Base-by-base conservation (phyloP, 2,888 invertebrate genomes). In the Globia sparganii region DNA sequence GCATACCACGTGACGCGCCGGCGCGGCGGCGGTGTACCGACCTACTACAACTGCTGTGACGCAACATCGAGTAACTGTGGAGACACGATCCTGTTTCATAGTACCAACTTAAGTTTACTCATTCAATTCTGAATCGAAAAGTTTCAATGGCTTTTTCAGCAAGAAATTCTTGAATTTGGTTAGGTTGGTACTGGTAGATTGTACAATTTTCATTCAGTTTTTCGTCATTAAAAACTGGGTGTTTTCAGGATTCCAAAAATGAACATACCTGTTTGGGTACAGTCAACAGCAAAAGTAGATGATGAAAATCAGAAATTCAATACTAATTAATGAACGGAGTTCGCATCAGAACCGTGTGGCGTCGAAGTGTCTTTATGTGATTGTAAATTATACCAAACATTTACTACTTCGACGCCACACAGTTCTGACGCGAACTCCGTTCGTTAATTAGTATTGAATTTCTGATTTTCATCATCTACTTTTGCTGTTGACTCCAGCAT, bases 31-130 rank as follows among this genome's bases (percentile, higher is more conserved):
- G 15, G 25, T 46, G 15, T 28, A 53, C 25, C 69, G 66, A 59
- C 58, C 31, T 64, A 72, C 49, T 66, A 70, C 59, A 31, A 59
- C 56, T 56, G 18, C 9, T 61, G 61, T 82, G 75, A 82, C 64
- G 80, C 71, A 76, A 84, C 34, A 61, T n/a, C 6, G 13, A 68
- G 40, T 78, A 71, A 69, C 56, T 71, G 74, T 62, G 49, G 28
- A 58, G 15, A 37, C 40, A 72, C 58, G n/a, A 34, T 49, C 72
- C 49, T 58, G 72, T 66, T 66, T 13, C 15, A 49, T 34, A 49
- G 3, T n/a, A 34, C 21, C n/a, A 53, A 53, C 15, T 21, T n/a
- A 58, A 15, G 15, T 69, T 31, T 46, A 64, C 72, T 72, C 49
- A 72, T 58, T 49, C 6, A 25, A 28, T 49, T 49, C 40, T 43